Percentiles rank a stretch among this genome's conserved stretches.
Evolutionary conservation across 1,140 invertebrate genomes (phyloP).

Genomic region (Megalonaias nervosa): DNA sequence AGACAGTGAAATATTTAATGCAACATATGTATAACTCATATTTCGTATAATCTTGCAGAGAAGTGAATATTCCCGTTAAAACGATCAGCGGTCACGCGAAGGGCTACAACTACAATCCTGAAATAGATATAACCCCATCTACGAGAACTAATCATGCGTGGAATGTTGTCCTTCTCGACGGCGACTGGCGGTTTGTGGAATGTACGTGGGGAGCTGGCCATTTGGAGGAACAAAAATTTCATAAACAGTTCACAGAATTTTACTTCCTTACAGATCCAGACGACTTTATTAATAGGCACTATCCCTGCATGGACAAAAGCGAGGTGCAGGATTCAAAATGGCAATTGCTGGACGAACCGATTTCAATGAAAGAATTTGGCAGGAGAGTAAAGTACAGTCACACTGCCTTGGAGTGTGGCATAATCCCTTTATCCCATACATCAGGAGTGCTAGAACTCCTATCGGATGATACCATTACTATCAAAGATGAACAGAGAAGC

Average conservation of each 20-base stretch:
- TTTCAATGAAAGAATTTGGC: conserved; percentile 26
- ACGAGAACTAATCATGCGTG: conserved; percentile 76
- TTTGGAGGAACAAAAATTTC: conserved; percentile 43
- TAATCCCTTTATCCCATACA: too few relatives aligned
- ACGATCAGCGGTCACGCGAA: conserved; percentile 87
- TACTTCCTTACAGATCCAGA: conserved; percentile 74
- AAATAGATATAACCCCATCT: conserved; percentile 93
- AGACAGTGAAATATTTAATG: too few relatives aligned
- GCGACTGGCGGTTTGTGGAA: conserved; percentile 55
- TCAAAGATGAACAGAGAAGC: too few relatives aligned
- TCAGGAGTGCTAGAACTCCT: too few relatives aligned
- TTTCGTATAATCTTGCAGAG: conserved; percentile 18
- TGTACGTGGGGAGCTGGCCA: conserved; percentile 72
- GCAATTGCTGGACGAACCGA: conserved; percentile 38
- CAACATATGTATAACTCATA: background rate
- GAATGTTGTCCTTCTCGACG: conserved; percentile 49
- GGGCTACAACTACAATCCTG: conserved; percentile 95
- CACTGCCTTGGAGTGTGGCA: conserved; percentile 4
- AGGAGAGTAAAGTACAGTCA: conserved; percentile 16
- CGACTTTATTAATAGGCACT: conserved; percentile 72
- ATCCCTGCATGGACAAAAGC: conserved; percentile 66
- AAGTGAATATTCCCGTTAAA: conserved; percentile 24
- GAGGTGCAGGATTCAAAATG: conserved; percentile 27
- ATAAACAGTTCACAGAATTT: conserved; percentile 49
- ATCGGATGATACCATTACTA: too few relatives aligned